Base-by-base conservation (phyloP, 2,113 vertebrate genomes). In the Eudyptes chrysolophus region DNA sequence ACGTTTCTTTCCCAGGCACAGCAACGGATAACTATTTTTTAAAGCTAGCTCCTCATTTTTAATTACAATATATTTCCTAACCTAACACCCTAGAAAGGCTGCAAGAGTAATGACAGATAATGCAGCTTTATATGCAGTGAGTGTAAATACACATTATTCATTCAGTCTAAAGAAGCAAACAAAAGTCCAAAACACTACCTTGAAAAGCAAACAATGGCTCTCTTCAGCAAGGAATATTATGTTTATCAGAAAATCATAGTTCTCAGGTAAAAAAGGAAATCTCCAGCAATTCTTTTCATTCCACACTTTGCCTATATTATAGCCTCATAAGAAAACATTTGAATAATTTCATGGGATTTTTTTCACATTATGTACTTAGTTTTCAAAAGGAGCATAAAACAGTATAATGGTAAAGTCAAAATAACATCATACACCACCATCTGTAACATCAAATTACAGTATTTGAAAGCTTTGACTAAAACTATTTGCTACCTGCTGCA, bases 61-160 rank as follows among this genome's bases (percentile, higher is more conserved):
- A 97, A 97, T 98, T 94, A 97, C 69, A 86, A 83, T 94, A n/a
- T 92, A 92, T 90, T 94, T 96, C 78, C 86, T 62, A 91, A 54
- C 79, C 81, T 82, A 95, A 92, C 91, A 84, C 71, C 66, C 55
- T 22, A 29, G 70, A 76, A 96, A 95, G 62, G 30, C 82, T 92
- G 61, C 82, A 71, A 49, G 69, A 92, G 75, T 62, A 97, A 94
- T 94, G 80, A 82, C 75, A 89, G 88, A 72, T 96, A 94, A 94
- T 87, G 52, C 90, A 75, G 81, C 62, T 85, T 92, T 87, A 49
- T 64, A 48, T 36, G 54, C 61, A 49, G 48, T 24, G 62, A 58
- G 26, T 80, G 76, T 68, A 95, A 93, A 92, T 70, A 84, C 48
- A 61, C 38, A 72, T 97, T 92, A 85, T 92, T 96, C 92, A 88